phyloP scores from a whole-genome alignment of 2,888 invertebrate genomes.

The Anaspis maculata region DNA sequence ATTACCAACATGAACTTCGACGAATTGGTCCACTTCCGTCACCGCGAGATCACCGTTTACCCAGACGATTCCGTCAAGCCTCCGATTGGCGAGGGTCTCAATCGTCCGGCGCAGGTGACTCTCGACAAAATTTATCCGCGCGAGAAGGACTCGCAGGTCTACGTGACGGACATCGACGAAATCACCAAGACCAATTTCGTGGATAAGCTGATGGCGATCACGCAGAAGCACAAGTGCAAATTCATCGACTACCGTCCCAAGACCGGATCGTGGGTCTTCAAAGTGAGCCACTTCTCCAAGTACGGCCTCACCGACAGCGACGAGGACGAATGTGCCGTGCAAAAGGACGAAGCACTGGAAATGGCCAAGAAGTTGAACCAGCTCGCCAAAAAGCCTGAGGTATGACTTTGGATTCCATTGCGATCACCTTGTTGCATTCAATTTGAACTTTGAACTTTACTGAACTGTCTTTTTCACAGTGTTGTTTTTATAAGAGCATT shows the following conservation, averaged over 20 bases:
- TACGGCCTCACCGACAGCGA: conserved; percentile 82
- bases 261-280: conserved; percentile 96
- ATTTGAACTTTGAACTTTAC: no score
- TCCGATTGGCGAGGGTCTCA: conserved; percentile 73
- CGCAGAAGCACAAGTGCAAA: conserved; percentile 78
- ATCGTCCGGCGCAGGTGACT: conserved; percentile 84
- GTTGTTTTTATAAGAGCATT: no score
- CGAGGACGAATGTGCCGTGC: conserved; percentile 51
- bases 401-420: no score
- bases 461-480: no score
- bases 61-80: conserved; percentile 87
- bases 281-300: conserved; percentile 90
- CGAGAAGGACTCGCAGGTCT: conserved; percentile 70
- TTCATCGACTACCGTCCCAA: conserved; percentile 93
- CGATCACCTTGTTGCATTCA: no score
- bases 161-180: conserved; percentile 72
- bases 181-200: conserved; percentile 77
- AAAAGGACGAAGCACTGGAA: no score
- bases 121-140: conserved; percentile 91
- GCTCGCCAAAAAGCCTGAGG: no score
- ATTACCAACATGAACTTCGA: conserved; percentile 81
- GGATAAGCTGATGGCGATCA: conserved; percentile 72
- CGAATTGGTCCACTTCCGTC: conserved; percentile 81
- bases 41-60: conserved; percentile 92
- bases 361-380: background rate